Base-by-base conservation (phyloP, 2,113 vertebrate species). In the Lampris incognitus region DNA sequence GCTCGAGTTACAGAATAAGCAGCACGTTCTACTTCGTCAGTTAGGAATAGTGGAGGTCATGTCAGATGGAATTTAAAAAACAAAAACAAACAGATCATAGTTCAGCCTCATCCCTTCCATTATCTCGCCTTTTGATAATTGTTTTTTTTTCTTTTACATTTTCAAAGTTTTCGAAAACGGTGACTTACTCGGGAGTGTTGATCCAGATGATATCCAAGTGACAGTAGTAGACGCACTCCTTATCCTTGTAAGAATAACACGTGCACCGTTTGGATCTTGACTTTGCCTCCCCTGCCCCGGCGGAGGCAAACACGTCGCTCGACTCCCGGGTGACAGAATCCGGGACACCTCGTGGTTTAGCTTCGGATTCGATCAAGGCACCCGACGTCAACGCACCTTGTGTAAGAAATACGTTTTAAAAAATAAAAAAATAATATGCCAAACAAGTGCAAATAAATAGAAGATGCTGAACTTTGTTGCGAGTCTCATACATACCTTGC, bases 181-280 rank as follows among this genome's bases (percentile, higher is more conserved):
- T 61, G 60, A 91, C 96, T 97, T 90, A 98, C 97, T 97, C 96
- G 1, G 97, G 97, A 49, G 97, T 98, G 93, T 97, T 98, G 93
- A 99, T 96, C 97, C 97, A 99, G 91, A 99, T 98, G 92, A 98
- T 97, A 82, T 98, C 97, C 81, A 98, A 88, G 89, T 98, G 97
- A 81, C 97, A 99, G 94, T 97, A 99, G 93, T 99, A 99, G 75
- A 98, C 96, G 72, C 97, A 99, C 86, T 98, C 97, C 83, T 97
- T 97, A 78, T 99, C 97, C 92, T 94, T 93, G 84, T 97, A 91
- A 41, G 97, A 97, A 1, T 96, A 98, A 72, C 97, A 98, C 76
- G 97, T 98, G 89, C 97, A 98, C 83, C 97, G 96, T 85, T 96
- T 98, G 67, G 94, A 66, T 60, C 97, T 87, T 60, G 82, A 74